Evolutionary conservation across 2,888 invertebrate species (phyloP), one percentile per base, ranked within the genome.

Genomic region (Nomada ferruginata): DNA sequence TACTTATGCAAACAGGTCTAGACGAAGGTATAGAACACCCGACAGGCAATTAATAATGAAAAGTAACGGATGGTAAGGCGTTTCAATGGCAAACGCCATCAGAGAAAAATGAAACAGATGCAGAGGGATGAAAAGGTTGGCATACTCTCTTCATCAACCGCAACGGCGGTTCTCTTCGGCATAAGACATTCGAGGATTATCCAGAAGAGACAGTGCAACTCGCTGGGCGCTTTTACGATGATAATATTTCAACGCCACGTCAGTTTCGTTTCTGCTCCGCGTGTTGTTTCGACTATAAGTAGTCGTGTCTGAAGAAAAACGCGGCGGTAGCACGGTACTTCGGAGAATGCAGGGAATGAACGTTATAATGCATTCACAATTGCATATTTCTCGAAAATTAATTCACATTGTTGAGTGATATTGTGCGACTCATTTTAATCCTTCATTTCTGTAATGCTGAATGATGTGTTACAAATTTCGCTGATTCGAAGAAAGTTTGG

Each of bases 171-270:
- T 76, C 72, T 85, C 84, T 69, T 84, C 79, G 23, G 64, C 63
- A 68, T 70, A 76, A 85, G 83, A 86, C 85, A 84, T 82, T 84
- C 68, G 68, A 70, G 85, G 87, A 87, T 87, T 87, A 87, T 80
- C 63, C 50, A 26, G 57, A 78, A 82, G 65, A 69, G 76, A 80
- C 68, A 77, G 72, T 61, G 69, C 66, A 72, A 65, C 80, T 76
- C 55, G 65, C 79, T 20, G 70, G 82, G 82, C 84, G 77, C 82
- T 86, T 86, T 87, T 81, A 84, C 74, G 73, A 80, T 79, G 81
- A 87, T 86, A 87, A 87, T 87, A 87, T 87, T 85, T 87, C 84
- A 87, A 59, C 71, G 65, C 44, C 55, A 84, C 76, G 87, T 87
- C 87, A 86, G 76, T 66, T 84, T 68, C 36, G 61, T 47, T 76